Conservation (phyloP, 1,140 invertebrate genomes). For the Papilio glaucus region DNA sequence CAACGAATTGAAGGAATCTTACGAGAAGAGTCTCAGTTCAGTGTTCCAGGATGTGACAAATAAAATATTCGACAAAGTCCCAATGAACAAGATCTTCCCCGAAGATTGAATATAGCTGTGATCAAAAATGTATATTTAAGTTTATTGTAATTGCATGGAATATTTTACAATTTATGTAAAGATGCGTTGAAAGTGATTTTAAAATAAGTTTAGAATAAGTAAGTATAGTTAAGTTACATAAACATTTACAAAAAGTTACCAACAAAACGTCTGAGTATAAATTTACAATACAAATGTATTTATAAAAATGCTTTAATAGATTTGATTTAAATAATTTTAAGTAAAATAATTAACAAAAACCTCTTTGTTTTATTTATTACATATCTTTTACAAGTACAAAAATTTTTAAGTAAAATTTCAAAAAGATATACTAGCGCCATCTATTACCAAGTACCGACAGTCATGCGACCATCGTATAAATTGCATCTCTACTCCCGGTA, state of each 20-base stretch:
- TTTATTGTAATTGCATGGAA: constrained; percentile 10
- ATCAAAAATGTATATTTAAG: constrained; percentile 43
- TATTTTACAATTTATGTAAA: not conserved
- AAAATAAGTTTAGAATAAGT: constrained; percentile 28
- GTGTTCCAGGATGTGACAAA: constrained; percentile 86
- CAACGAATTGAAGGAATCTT: constrained; percentile 85
- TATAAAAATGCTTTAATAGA: constrained; percentile 36
- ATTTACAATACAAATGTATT: constrained; percentile 29
- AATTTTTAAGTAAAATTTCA: not conserved
- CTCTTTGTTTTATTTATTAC: constrained; percentile 7
- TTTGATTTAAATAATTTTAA: constrained; percentile 23
- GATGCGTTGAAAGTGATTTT: constrained; percentile 5
- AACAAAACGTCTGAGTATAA: constrained; percentile 17
- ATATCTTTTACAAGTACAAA: not conserved
- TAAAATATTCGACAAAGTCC: constrained; percentile 86
- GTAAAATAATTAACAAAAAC: constrained; percentile 8
- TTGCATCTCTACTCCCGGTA: constrained; percentile 38
- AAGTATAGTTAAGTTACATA: constrained; percentile 12
- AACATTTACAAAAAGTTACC: constrained; percentile 17
- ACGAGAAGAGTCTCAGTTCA: constrained; percentile 85
- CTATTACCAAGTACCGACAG: constrained; percentile 34
- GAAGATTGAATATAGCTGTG: constrained; percentile 62
- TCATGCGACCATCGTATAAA: constrained; percentile 36
- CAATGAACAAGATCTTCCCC: constrained; percentile 85
- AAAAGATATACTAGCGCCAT: constrained; percentile 39